A percentile compares a stretch with the other conserved stretches of the same genome.
These are phyloP conservation scores for Sceloporus undulatus DNA, from an alignment of 2,113 vertebrate species.

Conservation along the genomic window DNA sequence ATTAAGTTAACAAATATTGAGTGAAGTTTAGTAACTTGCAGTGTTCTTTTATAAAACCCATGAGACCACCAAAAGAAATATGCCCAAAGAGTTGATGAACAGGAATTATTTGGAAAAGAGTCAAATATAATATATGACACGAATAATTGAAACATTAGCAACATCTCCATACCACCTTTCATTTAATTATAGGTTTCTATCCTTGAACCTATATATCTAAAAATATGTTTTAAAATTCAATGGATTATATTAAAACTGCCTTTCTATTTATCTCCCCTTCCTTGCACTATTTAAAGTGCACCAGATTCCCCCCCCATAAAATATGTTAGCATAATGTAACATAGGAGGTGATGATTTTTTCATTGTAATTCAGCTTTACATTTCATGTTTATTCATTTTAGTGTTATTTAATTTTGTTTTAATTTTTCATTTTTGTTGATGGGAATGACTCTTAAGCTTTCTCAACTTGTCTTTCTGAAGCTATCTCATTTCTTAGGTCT, in stretches of 20 bases:
- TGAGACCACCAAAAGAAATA: not conserved
- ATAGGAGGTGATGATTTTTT: not conserved
- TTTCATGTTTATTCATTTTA: not conserved
- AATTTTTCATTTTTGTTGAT: not conserved
- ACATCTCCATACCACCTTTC: not conserved
- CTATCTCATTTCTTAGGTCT: too few species aligned
- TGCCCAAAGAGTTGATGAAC: not conserved
- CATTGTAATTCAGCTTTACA: not conserved
- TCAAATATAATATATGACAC: too few species aligned
- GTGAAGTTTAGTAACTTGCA: not conserved
- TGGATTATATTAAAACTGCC: not conserved
- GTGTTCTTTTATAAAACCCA: not conserved
- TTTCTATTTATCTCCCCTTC: not conserved
- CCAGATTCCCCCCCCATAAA: not conserved
- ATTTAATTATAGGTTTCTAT: not conserved
- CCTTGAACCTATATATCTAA: not conserved
- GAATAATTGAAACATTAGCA: too few species aligned
- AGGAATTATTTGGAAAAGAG: not conserved
- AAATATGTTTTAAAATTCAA: not conserved
- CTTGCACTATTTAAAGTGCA: not conserved
- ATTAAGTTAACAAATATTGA: not conserved
- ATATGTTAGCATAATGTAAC: too few species aligned
- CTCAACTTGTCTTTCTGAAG: not conserved
- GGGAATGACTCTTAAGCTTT: not conserved
- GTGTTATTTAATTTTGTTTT: not conserved